These are phyloP conservation scores for Myopa tessellatipennis DNA, from an alignment of 2,888 invertebrate genomes.

Conservation along the genomic window DNA sequence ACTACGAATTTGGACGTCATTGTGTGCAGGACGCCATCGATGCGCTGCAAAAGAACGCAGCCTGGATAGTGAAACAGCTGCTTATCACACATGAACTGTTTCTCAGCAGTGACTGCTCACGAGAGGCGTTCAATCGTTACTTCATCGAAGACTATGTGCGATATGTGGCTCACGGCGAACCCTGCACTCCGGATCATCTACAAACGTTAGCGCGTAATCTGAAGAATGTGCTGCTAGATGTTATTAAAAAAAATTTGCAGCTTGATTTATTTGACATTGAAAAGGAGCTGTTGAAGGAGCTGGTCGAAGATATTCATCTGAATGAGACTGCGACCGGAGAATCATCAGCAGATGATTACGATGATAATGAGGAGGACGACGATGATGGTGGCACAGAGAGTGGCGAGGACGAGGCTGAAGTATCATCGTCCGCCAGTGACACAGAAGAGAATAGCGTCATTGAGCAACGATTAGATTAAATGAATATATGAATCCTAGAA, in stretches of 20 bases:
- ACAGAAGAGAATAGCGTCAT: constrained; percentile 61
- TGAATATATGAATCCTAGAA: constrained; percentile 43
- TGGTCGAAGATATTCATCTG: constrained; percentile 62
- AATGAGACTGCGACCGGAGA: constrained; percentile 49
- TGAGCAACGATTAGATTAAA: constrained; percentile 54
- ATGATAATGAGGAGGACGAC: constrained; percentile 43
- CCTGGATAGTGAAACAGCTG: constrained; percentile 64
- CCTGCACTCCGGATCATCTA: constrained; percentile 55
- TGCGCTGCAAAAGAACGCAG: constrained; percentile 57
- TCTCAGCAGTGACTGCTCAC: constrained; percentile 54
- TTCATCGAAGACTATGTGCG: constrained; percentile 63
- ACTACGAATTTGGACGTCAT: constrained; percentile 60
- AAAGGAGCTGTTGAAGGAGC: constrained; percentile 61
- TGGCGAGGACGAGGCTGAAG: constrained; percentile 44
- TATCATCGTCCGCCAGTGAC: constrained; percentile 55
- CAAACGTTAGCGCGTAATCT: constrained; percentile 60
- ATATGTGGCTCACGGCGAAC: constrained; percentile 54
- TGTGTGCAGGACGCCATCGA: constrained; percentile 63
- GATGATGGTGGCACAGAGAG: constrained; percentile 49
- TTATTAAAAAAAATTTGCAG: constrained; percentile 59
- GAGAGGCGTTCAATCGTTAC: constrained; percentile 58
- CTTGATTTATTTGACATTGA: constrained; percentile 61
- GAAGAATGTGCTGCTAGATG: constrained; percentile 59
- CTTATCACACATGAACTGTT: constrained; percentile 58
- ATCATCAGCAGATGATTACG: constrained; percentile 44